phyloP scores from a whole-genome alignment of 2,797 vertebrate species.

The Taeniopygia guttata region DNA sequence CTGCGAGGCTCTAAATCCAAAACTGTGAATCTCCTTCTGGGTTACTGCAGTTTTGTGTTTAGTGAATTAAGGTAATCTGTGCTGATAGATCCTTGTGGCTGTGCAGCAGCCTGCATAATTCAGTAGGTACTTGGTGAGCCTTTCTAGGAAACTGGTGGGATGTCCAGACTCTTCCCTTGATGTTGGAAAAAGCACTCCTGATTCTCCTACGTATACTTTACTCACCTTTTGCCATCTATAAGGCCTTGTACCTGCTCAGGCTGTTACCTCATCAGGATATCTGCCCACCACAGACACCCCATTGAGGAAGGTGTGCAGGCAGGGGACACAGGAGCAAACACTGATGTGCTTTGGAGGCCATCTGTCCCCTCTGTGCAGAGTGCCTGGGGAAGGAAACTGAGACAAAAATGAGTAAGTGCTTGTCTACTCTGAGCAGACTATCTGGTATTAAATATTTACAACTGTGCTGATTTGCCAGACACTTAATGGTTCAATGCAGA shows the following conservation, averaged over 20 bases:
- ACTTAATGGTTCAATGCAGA: accelerated
- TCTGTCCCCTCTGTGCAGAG: not conserved
- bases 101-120: not conserved
- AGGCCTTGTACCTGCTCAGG: not conserved
- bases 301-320: accelerated
- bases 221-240: not conserved
- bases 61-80: not conserved
- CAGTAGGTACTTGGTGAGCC: not conserved
- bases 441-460: not conserved
- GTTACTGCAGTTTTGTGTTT: not conserved
- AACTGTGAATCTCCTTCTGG: not conserved
- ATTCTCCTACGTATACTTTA: accelerated
- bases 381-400: not conserved
- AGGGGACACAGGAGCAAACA: not conserved
- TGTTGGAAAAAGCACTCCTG: not conserved
- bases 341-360: not conserved
- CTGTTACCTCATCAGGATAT: accelerated
- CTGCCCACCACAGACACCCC: not conserved
- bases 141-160: not conserved
- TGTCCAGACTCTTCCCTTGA: not conserved
- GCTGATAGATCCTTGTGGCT: not conserved
- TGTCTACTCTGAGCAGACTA: not conserved
- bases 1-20: not conserved
- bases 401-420: not conserved
- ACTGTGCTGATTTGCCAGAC: not conserved